Evolutionary conservation across 1,140 invertebrate genomes (phyloP), one percentile per base, ranked within the genome.

Genomic region (Acromyrmex charruanus): DNA sequence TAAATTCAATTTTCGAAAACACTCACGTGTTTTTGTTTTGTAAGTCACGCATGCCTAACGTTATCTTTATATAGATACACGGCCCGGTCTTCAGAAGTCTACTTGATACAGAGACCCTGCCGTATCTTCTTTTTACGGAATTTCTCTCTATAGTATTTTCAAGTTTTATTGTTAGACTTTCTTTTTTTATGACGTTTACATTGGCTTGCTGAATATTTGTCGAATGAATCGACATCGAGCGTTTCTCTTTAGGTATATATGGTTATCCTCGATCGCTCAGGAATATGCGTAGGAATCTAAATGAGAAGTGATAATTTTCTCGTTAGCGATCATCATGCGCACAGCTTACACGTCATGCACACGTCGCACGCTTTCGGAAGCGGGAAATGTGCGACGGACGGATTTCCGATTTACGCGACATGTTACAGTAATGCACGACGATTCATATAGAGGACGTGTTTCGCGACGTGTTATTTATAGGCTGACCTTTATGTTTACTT

Each of bases 381-480:
- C 55, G 44, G 80, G 69, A 75, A 84, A 84, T 75, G 80, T 49
- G 55, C 58, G 55, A 84, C 55, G 69, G 80, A 84, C 80, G 80
- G 80, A 84, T 84, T 75, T 84, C 80, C 80, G 80, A 84, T 75
- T 84, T 84, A 61, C 80, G n/a, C 80, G 69, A 61, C 80, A 35
- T 31, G 80, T 63, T 84, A 61, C 55, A 51, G 69, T 75, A 84
- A 84, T 51, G 80, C 80, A 14, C 80, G 80, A 75, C 55, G 80
- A 84, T 84, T 84, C 74, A 84, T 69, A 75, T 65, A 10, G 80
- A 84, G 69, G 71, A 74, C 69, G 21, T 35, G 69, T 74, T 82
- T 82, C 55, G 80, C 80, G 80, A 51, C 69, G 80, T 75, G 80
- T 75, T 84, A 84, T 84, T 84, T 84, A 84, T 84, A 84, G 69